Evolutionary conservation across 2,113 vertebrate species (phyloP), one percentile per base, ranked within the genome.

Genomic region (Stegastes partitus): DNA sequence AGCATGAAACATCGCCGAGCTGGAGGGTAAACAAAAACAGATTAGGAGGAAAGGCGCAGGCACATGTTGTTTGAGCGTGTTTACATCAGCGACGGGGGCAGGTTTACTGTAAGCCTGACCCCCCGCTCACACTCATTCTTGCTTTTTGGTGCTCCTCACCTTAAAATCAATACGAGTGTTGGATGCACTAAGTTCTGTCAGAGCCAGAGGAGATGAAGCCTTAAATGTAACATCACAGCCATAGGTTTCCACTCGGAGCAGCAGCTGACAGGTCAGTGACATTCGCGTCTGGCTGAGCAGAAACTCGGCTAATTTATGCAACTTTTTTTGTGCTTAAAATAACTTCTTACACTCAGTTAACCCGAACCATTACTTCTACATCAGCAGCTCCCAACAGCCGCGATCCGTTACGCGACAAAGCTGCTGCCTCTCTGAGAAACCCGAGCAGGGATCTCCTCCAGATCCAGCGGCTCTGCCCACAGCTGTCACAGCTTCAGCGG

Each of bases 401-500:
- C 59, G 18, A 21, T 71, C 39, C 47, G 49, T 47, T 28, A 57
- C n/a, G 11, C 1, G 23, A 34, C 55, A 34, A 67, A 67, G 72
- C 59, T 10, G 47, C 39, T 1, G 28, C 39, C 45, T 51, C 26
- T 1, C 19, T 0, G 2, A 10, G 26, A 58, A 62, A 23, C 26
- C 19, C 28, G 44, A 22, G 28, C 22, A 0, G 12, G 39, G 39
- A 42, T 42, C 39, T 42, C 39, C 39, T 42, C 39, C 39, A 42
- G 3, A 42, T 42, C 39, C 11, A 42, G 15, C 18, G 3, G 56
- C 37, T 37, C 44, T n/a, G 31, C 4, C 45, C 3, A 1, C 18
- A 31, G 54, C 5, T 0, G 11, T 95, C 95, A 98, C 39, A 99
- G 93, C 62, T 96, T 97, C 44, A 99, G 95, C 0, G 97, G 97